Conservation (phyloP, 2,113 vertebrate species). For the Chlamydotis undulata region DNA sequence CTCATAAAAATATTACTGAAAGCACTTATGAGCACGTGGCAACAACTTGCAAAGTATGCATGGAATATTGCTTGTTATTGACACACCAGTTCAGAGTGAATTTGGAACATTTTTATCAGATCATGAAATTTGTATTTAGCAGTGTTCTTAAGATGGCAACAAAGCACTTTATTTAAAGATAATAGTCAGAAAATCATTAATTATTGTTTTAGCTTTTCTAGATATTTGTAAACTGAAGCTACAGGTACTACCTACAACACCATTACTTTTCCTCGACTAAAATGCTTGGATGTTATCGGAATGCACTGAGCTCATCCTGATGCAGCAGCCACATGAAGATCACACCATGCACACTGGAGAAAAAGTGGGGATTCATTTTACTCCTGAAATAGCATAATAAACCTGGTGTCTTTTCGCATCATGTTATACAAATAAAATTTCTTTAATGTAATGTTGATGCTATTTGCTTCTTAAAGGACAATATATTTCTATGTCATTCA, state of each 20-base stretch:
- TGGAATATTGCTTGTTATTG: background rate
- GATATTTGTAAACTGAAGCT: background rate
- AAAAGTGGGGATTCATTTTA: background rate
- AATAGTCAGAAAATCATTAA: background rate
- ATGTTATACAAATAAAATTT: background rate
- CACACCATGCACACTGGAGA: background rate
- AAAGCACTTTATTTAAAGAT: background rate
- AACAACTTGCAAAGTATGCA: background rate
- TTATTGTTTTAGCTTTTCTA: background rate
- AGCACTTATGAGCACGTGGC: background rate
- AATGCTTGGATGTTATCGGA: background rate
- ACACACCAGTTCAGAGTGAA: background rate
- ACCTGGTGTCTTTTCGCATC: background rate
- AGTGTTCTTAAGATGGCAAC: background rate
- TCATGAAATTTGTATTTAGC: background rate
- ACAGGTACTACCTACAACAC: background rate
- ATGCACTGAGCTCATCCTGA: background rate
- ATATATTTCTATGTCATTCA: background rate
- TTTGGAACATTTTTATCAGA: background rate
- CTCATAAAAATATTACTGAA: background rate
- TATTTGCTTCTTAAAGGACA: background rate
- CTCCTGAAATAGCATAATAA: background rate
- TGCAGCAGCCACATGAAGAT: background rate
- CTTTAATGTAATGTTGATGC: background rate
- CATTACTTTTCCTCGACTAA: background rate